These are phyloP conservation scores for Xerus rutilus DNA, from an alignment of 2,797 vertebrate genomes.

Conservation along the genomic window DNA sequence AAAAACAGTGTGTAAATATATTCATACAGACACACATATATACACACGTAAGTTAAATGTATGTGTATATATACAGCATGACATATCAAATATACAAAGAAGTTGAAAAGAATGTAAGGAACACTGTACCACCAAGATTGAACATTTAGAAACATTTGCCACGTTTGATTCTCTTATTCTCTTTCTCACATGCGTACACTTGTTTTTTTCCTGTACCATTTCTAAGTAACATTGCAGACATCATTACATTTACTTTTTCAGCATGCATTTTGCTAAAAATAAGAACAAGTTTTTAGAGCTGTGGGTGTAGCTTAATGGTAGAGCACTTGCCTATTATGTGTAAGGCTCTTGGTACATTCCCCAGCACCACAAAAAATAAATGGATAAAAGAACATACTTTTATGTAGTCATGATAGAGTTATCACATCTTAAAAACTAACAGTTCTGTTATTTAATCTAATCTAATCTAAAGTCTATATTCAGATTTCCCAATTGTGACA, in stretches of 20 bases:
- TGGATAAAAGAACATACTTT: not conserved
- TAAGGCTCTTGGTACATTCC: not conserved
- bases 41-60: not conserved
- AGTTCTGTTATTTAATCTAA: not conserved
- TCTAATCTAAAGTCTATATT: not conserved
- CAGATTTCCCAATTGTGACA: not conserved
- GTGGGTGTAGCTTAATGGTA: not conserved
- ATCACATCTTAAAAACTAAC: constrained; percentile 19
- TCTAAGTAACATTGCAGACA: not conserved
- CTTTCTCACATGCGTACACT: not conserved
- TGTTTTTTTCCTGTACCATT: not conserved
- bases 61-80: not conserved
- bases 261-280: not conserved
- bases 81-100: not conserved
- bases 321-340: not conserved
- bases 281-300: not conserved
- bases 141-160: not conserved
- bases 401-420: not conserved
- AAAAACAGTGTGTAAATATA: not conserved
- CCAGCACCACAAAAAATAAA: not conserved
- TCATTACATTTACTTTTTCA: constrained; percentile 4
- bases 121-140: not conserved
- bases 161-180: not conserved
- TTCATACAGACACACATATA: not conserved
- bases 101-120: not conserved